Evolutionary conservation across 2,888 invertebrate species (phyloP), one percentile per base, ranked within the genome.

Genomic region (Xanthorhoe designata): DNA sequence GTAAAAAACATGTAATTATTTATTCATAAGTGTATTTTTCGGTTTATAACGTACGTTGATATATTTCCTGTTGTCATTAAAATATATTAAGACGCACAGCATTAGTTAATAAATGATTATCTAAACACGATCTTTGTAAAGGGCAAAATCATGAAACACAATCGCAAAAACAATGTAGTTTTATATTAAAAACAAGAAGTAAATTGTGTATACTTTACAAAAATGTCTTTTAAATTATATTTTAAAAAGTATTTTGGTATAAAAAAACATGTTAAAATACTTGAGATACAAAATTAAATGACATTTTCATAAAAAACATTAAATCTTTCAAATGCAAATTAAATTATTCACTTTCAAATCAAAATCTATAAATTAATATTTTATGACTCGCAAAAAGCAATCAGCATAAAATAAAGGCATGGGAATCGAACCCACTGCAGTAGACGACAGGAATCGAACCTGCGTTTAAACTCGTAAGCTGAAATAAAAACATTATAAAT

Each of bases 121-220:
- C 9, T 9, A 35, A 7, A 35, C 9, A 35, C 9, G 10, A 9
- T 8, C 24, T 24, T 35, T 35, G 10, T 9, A 9, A 55, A n/a
- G 60, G 68, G 61, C 63, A 70, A 54, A 56, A 70, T 75, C 80
- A 80, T 66, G 76, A 74, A 78, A 78, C 78, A 79, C 74, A 67
- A 67, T 76, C 79, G 77, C 68, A 42, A 6, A 15, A 42, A 18
- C 17, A 38, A 38, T 3, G 24, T 3, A 35, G 10, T 42, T 42
- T 42, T 1, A 42, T 3, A 13, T 42, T 13, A 13, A 42, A 42
- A 42, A 42, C 38, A 42, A 10, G 38, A 13, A 42, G 13, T 13
- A 2, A 9, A 1, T 10, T 13, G 2, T 5, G 2, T 13, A 4
- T 13, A 42, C 2, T 13, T 38, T 13, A n/a, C 13, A 45, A 55